A percentile compares a stretch with the other conserved stretches of the same genome.
phyloP scores from a whole-genome alignment of 2,888 invertebrate genomes.

The Eupeodes latifasciatus region DNA sequence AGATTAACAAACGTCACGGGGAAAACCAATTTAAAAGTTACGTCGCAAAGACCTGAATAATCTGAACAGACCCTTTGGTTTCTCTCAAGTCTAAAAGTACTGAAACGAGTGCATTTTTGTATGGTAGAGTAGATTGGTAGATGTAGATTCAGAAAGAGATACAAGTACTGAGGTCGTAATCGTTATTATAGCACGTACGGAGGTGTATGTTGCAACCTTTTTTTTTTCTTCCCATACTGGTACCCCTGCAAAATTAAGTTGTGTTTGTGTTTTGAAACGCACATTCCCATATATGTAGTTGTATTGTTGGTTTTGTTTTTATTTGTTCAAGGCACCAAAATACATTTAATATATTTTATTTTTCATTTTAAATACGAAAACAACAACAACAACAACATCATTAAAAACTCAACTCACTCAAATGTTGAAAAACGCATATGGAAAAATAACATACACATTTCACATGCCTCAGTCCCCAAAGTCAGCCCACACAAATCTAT shows the following conservation, averaged over 20 bases:
- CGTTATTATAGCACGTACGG: background rate
- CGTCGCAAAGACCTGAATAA: too few species aligned
- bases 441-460: background rate
- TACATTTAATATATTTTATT: background rate
- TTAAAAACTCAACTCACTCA: background rate
- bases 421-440: background rate
- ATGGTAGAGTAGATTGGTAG: background rate
- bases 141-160: background rate
- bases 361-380: background rate
- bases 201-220: background rate
- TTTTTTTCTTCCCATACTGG: too few species aligned
- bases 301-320: background rate
- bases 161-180: background rate
- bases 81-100: background rate
- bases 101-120: background rate
- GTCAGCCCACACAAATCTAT: constrained; percentile 5
- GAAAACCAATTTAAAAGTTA: too few species aligned
- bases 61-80: background rate
- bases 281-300: background rate
- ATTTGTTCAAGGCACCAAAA: constrained; percentile 5
- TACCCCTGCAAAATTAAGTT: background rate
- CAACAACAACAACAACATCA: background rate
- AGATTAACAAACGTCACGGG: too few species aligned
- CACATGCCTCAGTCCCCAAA: background rate
- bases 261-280: background rate